phyloP scores from a whole-genome alignment of 1,140 invertebrate genomes.

The Hormaphis cornu region DNA sequence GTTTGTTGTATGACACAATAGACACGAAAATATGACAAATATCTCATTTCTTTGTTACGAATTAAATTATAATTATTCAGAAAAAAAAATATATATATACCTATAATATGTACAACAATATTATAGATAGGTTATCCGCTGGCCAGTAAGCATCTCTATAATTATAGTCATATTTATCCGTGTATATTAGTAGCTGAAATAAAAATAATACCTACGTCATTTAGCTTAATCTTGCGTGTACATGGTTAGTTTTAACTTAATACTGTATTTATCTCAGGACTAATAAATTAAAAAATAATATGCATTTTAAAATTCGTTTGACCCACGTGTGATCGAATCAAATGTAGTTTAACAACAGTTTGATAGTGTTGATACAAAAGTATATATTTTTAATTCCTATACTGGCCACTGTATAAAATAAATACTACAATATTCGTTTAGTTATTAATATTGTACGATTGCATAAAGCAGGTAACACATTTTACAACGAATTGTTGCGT shows the following conservation, averaged over 20 bases:
- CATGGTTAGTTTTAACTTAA: conserved; percentile 1
- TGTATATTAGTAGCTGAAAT: neutral
- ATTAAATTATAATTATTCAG: conserved; percentile 16
- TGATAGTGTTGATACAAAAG: too few species aligned
- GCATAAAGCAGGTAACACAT: too few species aligned
- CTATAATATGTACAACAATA: neutral
- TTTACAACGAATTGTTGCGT: too few species aligned
- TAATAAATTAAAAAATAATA: conserved; percentile 5
- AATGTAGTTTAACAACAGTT: too few species aligned
- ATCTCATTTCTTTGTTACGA: conserved; percentile 5
- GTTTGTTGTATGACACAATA: conserved; percentile 9
- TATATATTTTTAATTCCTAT: too few species aligned
- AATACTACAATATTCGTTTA: too few species aligned
- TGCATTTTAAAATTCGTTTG: neutral
- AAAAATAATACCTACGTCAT: neutral
- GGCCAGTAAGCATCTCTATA: neutral
- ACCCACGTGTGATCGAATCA: too few species aligned
- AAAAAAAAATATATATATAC: neutral
- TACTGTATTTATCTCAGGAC: neutral
- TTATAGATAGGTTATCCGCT: neutral
- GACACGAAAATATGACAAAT: conserved; percentile 13
- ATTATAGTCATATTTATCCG: neutral
- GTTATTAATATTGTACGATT: too few species aligned
- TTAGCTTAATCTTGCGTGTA: neutral
- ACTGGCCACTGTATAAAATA: too few species aligned